Evolutionary conservation across 2,888 invertebrate genomes (phyloP), one percentile per base, ranked within the genome.

Genomic region (Amblyjoppa fuscipennis): DNA sequence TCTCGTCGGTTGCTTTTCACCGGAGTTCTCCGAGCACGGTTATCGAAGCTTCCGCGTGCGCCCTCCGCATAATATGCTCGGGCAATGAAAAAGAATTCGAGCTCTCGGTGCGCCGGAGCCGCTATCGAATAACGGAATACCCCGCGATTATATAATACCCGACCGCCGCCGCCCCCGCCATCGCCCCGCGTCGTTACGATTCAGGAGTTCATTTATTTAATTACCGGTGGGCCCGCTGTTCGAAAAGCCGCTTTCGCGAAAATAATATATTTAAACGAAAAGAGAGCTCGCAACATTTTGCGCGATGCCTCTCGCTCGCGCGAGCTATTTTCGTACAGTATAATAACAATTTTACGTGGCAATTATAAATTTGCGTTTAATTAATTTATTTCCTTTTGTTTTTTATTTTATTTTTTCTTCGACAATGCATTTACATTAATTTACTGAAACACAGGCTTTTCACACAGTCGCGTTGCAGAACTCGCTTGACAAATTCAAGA

Each of bases 71-170:
- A 87, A 85, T 85, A 82, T 71, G 25, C 82, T 74, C 70, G 74
- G 38, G 80, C 85, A 83, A 87, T 85, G 85, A 87, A 87, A 87
- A 87, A 84, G 75, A 87, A 85, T 85, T 80, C 77, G 80, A 82
- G 78, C 51, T 70, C 34, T 75, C 74, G 69, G 28, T 56, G 53
- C n/a, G 73, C 38, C 56, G 56, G 41, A n/a, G 20, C 38, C 16
- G 59, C 56, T 75, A 64, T 25, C 76, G 80, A 85, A 81, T 80
- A 81, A 85, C 76, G 61, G 59, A 73, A 79, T 76, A 51, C 49
- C 59, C 13, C 56, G 3, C 71, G 56, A 41, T 73, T 25, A 38
- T 70, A 70, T 73, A 59, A 74, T 76, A 56, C 20, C 61, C 53
- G 41, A 34, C 16, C 41, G 25, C 56, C 51, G 64, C 51, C 2